Percentiles rank a stretch among this genome's conserved stretches.
These are phyloP conservation scores for Drosophila azteca DNA, from an alignment of 1,140 invertebrate species.

Conservation along the genomic window DNA sequence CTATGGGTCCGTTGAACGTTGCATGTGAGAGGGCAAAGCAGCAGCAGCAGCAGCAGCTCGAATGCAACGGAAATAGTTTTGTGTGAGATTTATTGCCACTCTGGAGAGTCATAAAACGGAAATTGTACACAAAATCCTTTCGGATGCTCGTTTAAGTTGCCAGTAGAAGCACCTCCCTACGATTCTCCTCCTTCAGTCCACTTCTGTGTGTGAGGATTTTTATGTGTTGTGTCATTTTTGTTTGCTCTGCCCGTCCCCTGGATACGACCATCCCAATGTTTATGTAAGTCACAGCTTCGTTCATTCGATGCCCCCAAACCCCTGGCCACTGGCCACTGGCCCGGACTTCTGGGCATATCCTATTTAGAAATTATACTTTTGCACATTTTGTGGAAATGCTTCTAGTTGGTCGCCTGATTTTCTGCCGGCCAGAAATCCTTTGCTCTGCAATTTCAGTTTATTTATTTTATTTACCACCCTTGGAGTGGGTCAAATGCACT, in stretches of 20 bases:
- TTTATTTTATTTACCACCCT: conserved; percentile 78
- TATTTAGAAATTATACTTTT: conserved; percentile 79
- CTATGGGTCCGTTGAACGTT: conserved; percentile 28
- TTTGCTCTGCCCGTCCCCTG: conserved; percentile 65
- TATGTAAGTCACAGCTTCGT: conserved; percentile 81
- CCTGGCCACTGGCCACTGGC: neutral
- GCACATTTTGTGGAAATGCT: conserved; percentile 69
- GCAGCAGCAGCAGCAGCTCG: conserved; percentile 65
- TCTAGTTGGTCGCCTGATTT: conserved; percentile 58
- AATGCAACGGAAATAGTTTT: conserved; percentile 83
- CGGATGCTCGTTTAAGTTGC: conserved; percentile 81
- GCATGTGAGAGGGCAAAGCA: conserved; percentile 50
- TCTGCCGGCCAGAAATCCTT: conserved; percentile 75
- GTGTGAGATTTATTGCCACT: conserved; percentile 83
- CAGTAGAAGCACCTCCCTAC: conserved; percentile 23
- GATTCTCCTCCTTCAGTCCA: too few relatives aligned
- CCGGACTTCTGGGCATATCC: conserved; percentile 43
- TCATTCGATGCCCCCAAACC: conserved; percentile 60
- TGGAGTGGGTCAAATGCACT: conserved; percentile 67
- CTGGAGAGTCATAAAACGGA: conserved; percentile 83
- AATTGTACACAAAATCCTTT: conserved; percentile 83
- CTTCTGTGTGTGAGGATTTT: conserved; percentile 64
- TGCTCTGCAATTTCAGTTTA: conserved; percentile 76
- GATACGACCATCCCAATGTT: conserved; percentile 72
- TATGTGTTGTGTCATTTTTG: conserved; percentile 81